Conservation (phyloP, 2,797 vertebrate genomes). For the Phataginus tricuspis region DNA sequence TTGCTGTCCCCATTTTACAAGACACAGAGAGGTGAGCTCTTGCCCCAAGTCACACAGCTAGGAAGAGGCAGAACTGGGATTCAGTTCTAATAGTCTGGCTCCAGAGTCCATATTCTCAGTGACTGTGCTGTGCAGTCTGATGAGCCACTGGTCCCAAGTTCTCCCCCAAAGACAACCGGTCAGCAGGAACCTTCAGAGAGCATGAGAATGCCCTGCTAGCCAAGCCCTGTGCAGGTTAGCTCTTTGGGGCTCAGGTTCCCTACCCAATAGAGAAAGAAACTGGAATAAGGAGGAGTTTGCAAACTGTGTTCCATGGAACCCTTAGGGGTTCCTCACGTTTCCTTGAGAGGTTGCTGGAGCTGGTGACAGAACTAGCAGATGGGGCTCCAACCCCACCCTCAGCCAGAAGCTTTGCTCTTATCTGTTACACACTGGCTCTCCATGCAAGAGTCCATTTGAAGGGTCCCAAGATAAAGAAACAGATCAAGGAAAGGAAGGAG, state of each 20-base stretch:
- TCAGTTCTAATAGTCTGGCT: not conserved
- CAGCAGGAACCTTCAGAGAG: not conserved
- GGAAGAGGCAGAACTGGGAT: not conserved
- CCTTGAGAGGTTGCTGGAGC: not conserved
- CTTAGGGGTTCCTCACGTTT: not conserved
- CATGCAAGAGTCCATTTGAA: not conserved
- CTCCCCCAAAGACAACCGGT: too few relatives aligned
- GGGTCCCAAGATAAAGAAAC: not conserved
- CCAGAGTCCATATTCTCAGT: rapidly evolving
- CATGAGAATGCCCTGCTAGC: not conserved
- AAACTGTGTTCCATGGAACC: not conserved
- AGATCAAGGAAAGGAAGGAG: not conserved
- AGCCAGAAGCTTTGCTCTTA: not conserved
- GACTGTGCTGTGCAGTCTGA: rapidly evolving
- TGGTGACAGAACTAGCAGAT: not conserved
- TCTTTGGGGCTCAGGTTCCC: not conserved
- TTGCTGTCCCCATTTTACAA: not conserved
- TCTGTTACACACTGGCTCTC: not conserved
- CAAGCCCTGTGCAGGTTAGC: not conserved
- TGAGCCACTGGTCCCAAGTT: not conserved
- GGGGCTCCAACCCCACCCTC: not conserved
- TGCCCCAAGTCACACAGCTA: not conserved
- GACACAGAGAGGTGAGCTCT: not conserved
- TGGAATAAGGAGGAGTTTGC: not conserved
- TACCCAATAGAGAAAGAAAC: not conserved